These are phyloP conservation scores for Pseudomugil tenellus DNA, from an alignment of 2,797 vertebrate genomes.

Conservation along the genomic window DNA sequence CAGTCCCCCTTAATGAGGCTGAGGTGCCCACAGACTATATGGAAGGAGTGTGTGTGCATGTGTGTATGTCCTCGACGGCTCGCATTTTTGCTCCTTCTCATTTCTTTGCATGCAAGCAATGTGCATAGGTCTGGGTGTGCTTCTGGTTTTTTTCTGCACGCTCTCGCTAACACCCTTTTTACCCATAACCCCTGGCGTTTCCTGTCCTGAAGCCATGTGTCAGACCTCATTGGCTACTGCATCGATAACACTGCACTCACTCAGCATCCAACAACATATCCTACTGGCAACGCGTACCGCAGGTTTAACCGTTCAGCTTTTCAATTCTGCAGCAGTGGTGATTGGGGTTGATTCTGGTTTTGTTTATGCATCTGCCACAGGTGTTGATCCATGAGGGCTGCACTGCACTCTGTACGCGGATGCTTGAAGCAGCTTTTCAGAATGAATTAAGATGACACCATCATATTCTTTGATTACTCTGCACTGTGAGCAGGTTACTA, in stretches of 20 bases:
- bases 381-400: slow-evolving; percentile 27
- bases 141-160: slow-evolving; percentile 62
- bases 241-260: slow-evolving; percentile 67
- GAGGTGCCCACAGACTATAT: slow-evolving; percentile 72
- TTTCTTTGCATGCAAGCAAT: slow-evolving; percentile 51
- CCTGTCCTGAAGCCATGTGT: slow-evolving; percentile 78
- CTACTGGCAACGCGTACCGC: slow-evolving; percentile 40
- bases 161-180: slow-evolving; percentile 73
- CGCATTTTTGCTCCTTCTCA: slow-evolving; percentile 27
- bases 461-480: background rate
- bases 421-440: background rate
- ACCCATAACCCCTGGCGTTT: slow-evolving; percentile 79
- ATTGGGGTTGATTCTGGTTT: slow-evolving; percentile 53
- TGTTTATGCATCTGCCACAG: slow-evolving; percentile 50
- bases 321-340: slow-evolving; percentile 23
- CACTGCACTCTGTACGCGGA: slow-evolving; percentile 1
- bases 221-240: slow-evolving; percentile 74
- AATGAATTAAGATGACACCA: background rate
- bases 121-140: slow-evolving; percentile 53
- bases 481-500: background rate
- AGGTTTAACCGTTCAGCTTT: slow-evolving; percentile 45
- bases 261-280: slow-evolving; percentile 50
- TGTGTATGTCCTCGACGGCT: slow-evolving; percentile 28
- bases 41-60: slow-evolving; percentile 42
- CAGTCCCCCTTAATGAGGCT: slow-evolving; percentile 78